Conservation (phyloP, 2,113 vertebrate species). For the Nyctereutes procyonoides region DNA sequence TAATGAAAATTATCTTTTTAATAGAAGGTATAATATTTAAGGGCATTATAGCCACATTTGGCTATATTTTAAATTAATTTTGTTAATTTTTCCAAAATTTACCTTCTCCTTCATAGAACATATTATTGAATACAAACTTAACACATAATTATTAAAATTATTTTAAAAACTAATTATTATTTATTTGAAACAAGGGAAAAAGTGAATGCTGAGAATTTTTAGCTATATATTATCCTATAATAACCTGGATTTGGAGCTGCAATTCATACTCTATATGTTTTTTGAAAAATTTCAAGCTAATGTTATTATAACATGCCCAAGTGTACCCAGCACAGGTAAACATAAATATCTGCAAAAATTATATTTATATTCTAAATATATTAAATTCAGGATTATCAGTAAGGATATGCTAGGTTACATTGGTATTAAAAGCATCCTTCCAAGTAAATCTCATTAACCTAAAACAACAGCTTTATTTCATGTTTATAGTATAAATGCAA, state of each 20-base stretch:
- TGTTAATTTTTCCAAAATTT: background rate
- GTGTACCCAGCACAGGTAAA: background rate
- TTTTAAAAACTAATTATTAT: background rate
- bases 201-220: background rate
- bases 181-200: background rate
- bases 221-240: background rate
- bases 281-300: background rate
- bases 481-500: background rate
- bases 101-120: background rate
- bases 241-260: background rate
- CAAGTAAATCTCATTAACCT: background rate
- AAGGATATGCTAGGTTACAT: background rate
- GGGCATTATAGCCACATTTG: background rate
- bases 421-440: background rate
- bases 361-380: background rate
- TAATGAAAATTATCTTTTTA: background rate
- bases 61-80: background rate
- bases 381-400: background rate
- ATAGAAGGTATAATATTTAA: background rate
- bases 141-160: background rate
- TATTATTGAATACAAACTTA: background rate
- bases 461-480: background rate
- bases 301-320: background rate
- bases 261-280: background rate
- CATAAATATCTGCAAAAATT: background rate